Conservation (phyloP, 2,113 vertebrate species). For the Tupaia chinensis region DNA sequence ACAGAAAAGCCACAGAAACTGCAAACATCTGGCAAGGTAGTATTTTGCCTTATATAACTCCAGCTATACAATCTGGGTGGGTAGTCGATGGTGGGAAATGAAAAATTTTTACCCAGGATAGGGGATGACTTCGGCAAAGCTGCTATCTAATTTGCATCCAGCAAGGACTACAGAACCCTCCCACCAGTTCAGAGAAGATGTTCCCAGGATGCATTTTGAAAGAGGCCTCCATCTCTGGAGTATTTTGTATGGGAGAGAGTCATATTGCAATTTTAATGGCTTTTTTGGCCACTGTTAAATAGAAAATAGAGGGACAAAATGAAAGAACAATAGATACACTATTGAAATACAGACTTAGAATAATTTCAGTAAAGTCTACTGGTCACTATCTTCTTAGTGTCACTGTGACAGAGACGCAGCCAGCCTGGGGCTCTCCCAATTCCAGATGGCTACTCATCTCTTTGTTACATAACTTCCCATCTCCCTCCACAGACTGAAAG, state of each 20-base stretch:
- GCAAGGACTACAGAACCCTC: background rate
- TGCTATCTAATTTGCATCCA: background rate
- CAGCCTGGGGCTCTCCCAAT: background rate
- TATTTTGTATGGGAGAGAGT: background rate
- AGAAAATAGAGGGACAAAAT: background rate
- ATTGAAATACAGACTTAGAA: slow-evolving; percentile 15
- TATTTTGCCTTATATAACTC: background rate
- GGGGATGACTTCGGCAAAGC: background rate
- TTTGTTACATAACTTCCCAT: background rate
- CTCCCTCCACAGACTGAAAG: background rate
- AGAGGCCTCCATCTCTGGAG: background rate
- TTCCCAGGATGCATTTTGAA: background rate
- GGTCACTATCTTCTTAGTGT: background rate
- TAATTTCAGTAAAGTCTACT: background rate
- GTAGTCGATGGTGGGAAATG: background rate
- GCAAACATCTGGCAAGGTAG: background rate
- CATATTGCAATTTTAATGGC: background rate
- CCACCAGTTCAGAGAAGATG: background rate
- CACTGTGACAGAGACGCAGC: background rate
- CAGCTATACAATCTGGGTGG: background rate
- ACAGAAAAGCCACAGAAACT: background rate
- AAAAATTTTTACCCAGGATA: background rate
- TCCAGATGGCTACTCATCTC: background rate
- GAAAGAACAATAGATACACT: background rate
- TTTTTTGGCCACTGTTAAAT: background rate